Percentiles rank a stretch among this genome's conserved stretches.
These are phyloP conservation scores for Drosophila nebulosa DNA, from an alignment of 1,140 invertebrate genomes.

Conservation along the genomic window DNA sequence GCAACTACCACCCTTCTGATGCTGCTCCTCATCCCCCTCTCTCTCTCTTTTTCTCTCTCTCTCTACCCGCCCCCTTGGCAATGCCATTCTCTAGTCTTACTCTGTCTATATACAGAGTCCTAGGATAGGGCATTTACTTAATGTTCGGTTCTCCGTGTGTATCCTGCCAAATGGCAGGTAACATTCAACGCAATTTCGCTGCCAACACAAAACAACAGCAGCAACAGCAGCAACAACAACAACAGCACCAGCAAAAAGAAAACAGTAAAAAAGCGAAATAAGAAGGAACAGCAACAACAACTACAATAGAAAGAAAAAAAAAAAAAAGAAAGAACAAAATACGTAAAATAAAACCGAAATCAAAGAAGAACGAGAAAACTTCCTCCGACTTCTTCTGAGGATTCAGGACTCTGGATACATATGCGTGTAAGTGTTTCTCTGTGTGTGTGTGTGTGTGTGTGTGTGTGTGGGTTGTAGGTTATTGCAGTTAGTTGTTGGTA, in stretches of 20 bases:
- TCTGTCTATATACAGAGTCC: conserved; percentile 30
- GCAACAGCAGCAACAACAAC: conserved; percentile 43
- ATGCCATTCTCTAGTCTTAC: not conserved
- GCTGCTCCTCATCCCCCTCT: too few relatives aligned
- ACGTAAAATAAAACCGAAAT: not conserved
- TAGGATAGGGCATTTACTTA: conserved; percentile 68
- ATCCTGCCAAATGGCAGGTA: conserved; percentile 72
- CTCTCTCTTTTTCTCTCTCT: too few relatives aligned
- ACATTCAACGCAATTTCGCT: conserved; percentile 75
- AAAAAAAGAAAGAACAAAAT: not conserved
- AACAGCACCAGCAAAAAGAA: conserved; percentile 44
- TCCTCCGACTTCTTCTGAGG: not conserved
- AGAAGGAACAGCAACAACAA: not conserved
- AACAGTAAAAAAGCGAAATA: conserved; percentile 13
- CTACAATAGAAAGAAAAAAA: not conserved
- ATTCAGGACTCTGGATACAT: not conserved
- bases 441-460: not conserved
- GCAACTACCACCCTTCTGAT: not conserved
- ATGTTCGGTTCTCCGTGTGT: conserved; percentile 33
- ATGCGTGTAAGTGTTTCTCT: not conserved
- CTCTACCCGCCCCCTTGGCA: not conserved
- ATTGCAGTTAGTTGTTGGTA: conserved; percentile 12
- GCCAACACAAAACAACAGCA: conserved; percentile 46
- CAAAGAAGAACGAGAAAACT: conserved; percentile 6
- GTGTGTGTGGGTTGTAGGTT: conserved; percentile 6